A percentile compares a stretch with the other conserved stretches of the same genome.
Evolutionary conservation across 2,797 vertebrate genomes (phyloP).

Genomic region (Coregonus ussuriensis): DNA sequence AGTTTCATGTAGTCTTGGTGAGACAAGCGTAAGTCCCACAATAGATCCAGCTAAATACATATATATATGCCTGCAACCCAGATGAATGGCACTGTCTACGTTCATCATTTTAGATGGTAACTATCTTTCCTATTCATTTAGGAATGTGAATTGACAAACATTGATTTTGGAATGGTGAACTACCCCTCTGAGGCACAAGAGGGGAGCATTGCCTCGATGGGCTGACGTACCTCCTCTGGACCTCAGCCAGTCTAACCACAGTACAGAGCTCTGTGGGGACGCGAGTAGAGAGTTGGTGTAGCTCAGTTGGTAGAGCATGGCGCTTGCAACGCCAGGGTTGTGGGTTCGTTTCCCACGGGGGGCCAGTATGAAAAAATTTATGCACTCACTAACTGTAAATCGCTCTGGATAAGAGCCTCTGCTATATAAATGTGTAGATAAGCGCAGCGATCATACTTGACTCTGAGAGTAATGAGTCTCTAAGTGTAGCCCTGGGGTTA

Average conservation of each 20-base stretch:
- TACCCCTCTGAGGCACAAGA: conserved; percentile 56
- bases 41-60: background rate
- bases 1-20: background rate
- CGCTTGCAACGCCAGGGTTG: too few species aligned
- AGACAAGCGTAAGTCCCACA: background rate
- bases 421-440: conserved; percentile 52
- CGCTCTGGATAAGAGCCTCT: too few species aligned
- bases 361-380: too few species aligned
- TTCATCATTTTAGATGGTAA: background rate
- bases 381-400: too few species aligned
- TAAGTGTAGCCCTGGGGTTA: conserved; percentile 49
- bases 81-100: too few species aligned
- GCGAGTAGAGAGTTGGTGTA: too few species aligned
- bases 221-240: background rate
- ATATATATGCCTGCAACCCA: too few species aligned
- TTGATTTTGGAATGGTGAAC: conserved; percentile 32
- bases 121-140: background rate
- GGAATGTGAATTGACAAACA: background rate
- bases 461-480: conserved; percentile 71
- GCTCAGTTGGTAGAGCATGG: too few species aligned
- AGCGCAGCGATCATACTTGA: conserved; percentile 69
- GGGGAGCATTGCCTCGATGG: conserved; percentile 67
- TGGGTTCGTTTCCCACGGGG: too few species aligned
- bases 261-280: conserved; percentile 29
- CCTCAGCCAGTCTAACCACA: background rate